Base-by-base conservation (phyloP, 2,888 invertebrate genomes). In the Pimpla rufipes region DNA sequence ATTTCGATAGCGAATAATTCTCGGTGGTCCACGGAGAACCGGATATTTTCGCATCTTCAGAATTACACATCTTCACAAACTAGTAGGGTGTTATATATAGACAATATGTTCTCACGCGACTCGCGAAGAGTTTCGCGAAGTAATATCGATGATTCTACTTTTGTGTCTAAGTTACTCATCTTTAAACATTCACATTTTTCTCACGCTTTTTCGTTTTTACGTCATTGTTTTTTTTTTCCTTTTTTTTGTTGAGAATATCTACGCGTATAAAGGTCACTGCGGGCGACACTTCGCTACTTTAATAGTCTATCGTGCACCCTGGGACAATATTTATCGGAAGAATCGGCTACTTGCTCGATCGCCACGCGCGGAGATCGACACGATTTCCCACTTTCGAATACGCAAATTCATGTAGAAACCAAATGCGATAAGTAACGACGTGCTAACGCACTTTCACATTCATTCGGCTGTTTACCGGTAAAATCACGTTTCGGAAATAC, bases 311-410 rank as follows among this genome's bases (percentile, higher is more conserved):
- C n/a, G 71, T 67, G 45, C 67, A 70, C 68, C 75, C n/a, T 45
- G 16, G 40, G 37, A 83, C 35, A 35, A 75, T 68, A 57, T 59
- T 74, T 42, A 62, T 75, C 57, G 78, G 70, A 78, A 84, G 70
- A 81, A 78, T 84, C 35, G 68, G 35, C 45, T 83, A 76, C 62
- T 62, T 68, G 79, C 79, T 73, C 62, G 67, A 67, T 79, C 10
- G 21, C 8, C 16, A 62, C 23, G 29, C 29, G 29, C 5, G 29
- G 29, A 29, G 5, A 29, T 29, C 29, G 29, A 29, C 29, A 5
- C 29, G 3, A 5, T 29, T 29, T 5, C 29, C 29, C 5, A 29
- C 2, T 29, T 29, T 29, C 29, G 5, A 29, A 29, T 3, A 29
- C 29, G 29, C 29, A 29, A 2, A 29, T 29, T 29, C 29, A 5